Evolutionary conservation across 2,888 invertebrate species (phyloP), one percentile per base, ranked within the genome.

Genomic region (Drosophila formosana): DNA sequence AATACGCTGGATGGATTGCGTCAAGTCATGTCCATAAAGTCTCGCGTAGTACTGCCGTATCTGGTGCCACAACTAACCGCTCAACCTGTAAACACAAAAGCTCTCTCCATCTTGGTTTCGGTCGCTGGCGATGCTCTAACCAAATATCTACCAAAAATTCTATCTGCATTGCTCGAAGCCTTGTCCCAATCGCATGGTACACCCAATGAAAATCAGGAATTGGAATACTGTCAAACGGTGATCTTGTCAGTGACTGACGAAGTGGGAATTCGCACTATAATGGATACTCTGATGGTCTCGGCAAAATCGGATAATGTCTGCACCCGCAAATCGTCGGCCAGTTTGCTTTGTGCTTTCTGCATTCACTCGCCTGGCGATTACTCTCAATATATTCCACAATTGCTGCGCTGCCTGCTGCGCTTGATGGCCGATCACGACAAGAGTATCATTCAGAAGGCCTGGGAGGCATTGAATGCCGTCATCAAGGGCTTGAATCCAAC

Each of bases 21-120:
- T 66, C 98, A 99, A 94, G 97, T 99, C 43, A 98, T 99, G 98
- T 96, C 97, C 11, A 97, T 99, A 65, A 99, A 99, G 93, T 98
- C 98, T 0, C 95, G 97, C 80, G 98, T 98, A 0, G 98, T 99
- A 61, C 93, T 99, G 79, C 99, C 99, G 0, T 99, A 98, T 93
- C 94, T 99, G 71, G 96, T 99, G 70, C 99, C 99, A 3, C 97
- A 98, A 93, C 93, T 99, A 89, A 98, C 98, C 0, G 95, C 96
- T 6, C 94, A 95, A 5, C 98, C 98, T 23, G 96, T 97, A 6
- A 98, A 99, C 93, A 97, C 98, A 11, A 96, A 97, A 93, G 99
- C 98, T 0, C 93, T 99, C 61, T 97, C 98, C 0, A 97, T 98
- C 89, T 94, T 99, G 77, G 97, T 98, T 2, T 96, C 98, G 28